These are phyloP conservation scores for Gasterosteus nipponicus DNA, from an alignment of 2,113 vertebrate genomes.

Conservation along the genomic window DNA sequence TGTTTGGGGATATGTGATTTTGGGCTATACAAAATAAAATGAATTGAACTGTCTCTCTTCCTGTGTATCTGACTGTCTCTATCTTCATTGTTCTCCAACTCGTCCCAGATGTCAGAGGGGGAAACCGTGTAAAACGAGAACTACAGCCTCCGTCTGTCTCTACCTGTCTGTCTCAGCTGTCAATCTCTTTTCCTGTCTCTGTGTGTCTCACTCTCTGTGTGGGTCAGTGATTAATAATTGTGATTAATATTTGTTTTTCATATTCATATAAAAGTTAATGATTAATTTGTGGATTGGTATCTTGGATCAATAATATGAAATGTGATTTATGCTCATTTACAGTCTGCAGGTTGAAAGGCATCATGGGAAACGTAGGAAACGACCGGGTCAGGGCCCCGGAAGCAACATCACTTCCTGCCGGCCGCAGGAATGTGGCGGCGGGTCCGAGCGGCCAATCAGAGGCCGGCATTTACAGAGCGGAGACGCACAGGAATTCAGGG, in stretches of 20 bases:
- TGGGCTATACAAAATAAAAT: too few species aligned
- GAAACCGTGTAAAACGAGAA: background rate
- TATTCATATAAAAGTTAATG: background rate
- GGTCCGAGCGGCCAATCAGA: background rate
- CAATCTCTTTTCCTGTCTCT: too few species aligned
- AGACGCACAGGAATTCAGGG: background rate
- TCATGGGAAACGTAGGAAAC: constrained; percentile 13
- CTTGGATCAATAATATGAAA: background rate
- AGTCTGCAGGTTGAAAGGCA: background rate
- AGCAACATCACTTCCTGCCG: background rate
- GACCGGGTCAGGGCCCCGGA: background rate
- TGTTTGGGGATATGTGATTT: too few species aligned
- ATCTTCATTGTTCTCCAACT: background rate
- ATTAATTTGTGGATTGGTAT: too few species aligned
- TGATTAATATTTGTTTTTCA: too few species aligned
- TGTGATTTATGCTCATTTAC: background rate
- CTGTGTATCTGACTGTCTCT: background rate
- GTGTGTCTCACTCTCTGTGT: too few species aligned
- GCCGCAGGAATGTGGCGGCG: background rate
- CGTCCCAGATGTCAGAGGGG: background rate
- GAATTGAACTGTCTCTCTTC: background rate
- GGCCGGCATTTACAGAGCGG: background rate
- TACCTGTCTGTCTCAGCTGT: too few species aligned
- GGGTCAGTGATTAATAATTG: too few species aligned
- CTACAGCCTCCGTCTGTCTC: background rate